These are phyloP conservation scores for Tenrec ecaudatus DNA, from an alignment of 2,113 vertebrate species.

Conservation along the genomic window DNA sequence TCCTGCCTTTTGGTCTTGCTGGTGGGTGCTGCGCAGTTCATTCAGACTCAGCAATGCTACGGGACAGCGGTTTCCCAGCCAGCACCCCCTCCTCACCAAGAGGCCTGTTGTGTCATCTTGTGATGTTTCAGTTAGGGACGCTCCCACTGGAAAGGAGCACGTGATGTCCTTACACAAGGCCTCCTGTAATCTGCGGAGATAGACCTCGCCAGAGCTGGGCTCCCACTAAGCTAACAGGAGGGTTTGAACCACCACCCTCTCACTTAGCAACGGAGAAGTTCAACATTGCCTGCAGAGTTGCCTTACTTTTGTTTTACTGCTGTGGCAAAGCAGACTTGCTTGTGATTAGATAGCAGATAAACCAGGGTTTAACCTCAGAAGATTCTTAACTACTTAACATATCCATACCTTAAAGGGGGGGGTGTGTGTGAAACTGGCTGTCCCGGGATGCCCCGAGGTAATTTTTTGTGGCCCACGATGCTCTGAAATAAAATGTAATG, in stretches of 20 bases:
- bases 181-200: neutral
- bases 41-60: neutral
- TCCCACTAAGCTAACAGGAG: neutral
- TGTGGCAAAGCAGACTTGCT: neutral
- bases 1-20: neutral
- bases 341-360: neutral
- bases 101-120: neutral
- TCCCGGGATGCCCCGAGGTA: too few relatives aligned
- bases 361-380: too few relatives aligned
- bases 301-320: neutral
- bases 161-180: too few relatives aligned
- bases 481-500: too few relatives aligned
- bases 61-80: neutral
- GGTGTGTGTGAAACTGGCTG: too few relatives aligned
- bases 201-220: neutral
- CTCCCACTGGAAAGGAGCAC: too few relatives aligned
- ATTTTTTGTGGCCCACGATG: too few relatives aligned
- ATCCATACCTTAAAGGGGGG: neutral
- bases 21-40: neutral
- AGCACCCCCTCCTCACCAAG: neutral
- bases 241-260: neutral
- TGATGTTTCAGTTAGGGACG: neutral
- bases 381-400: neutral
- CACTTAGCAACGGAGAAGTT: neutral
- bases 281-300: neutral